Percentiles rank a stretch among this genome's conserved stretches.
These are phyloP conservation scores for Holacanthella duospinosa DNA, from an alignment of 2,888 invertebrate genomes.

Conservation along the genomic window DNA sequence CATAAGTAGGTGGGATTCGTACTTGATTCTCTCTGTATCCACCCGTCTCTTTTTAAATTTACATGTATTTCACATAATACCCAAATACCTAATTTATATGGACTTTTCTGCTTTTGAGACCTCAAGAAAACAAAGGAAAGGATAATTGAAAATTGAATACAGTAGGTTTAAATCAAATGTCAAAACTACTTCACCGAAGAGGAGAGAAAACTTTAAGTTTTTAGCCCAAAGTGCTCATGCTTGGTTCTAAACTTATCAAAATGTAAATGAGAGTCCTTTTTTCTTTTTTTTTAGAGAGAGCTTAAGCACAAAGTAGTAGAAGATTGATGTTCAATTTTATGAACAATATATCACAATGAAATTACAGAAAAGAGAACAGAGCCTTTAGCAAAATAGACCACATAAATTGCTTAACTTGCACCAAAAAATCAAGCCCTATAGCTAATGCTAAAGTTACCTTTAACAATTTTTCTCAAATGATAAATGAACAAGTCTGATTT, in stretches of 20 bases:
- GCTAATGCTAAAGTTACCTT: neutral
- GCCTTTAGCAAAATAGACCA: neutral
- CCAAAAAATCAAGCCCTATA: neutral
- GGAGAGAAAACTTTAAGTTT: no score
- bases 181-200: no score
- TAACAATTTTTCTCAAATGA: neutral
- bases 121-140: neutral
- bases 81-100: neutral
- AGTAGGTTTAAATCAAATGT: neutral
- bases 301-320: neutral
- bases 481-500: neutral
- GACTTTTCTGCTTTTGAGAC: neutral
- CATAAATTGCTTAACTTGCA: neutral
- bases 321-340: neutral
- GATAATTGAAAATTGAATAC: neutral
- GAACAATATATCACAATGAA: neutral
- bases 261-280: no score
- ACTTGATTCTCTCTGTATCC: neutral
- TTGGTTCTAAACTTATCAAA: no score
- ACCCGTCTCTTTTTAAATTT: neutral
- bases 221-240: no score
- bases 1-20: neutral
- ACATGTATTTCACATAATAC: neutral
- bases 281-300: no score
- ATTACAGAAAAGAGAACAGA: neutral